A percentile compares a stretch with the other conserved stretches of the same genome.
phyloP scores from a whole-genome alignment of 2,797 vertebrate species.

The Coregonus sp. region DNA sequence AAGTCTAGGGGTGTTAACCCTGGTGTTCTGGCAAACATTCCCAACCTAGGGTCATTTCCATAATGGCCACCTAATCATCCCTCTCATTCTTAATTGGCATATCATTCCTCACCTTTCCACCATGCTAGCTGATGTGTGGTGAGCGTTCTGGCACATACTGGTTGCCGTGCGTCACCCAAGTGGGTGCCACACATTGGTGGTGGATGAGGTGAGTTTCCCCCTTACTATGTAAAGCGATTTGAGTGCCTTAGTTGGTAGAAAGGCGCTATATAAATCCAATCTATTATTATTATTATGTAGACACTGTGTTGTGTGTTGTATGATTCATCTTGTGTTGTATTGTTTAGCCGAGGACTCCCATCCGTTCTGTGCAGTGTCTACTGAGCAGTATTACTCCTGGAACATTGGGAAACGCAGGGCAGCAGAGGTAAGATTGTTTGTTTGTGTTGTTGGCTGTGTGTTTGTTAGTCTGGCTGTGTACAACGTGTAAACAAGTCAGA shows the following conservation, averaged over 20 bases:
- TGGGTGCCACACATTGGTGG: too few species aligned
- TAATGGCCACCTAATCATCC: too few species aligned
- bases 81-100: background rate
- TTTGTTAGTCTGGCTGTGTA: background rate
- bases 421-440: constrained; percentile 70
- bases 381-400: constrained; percentile 95
- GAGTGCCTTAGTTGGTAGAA: background rate
- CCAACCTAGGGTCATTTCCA: background rate
- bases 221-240: too few species aligned
- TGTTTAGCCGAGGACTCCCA: constrained; percentile 83
- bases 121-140: background rate
- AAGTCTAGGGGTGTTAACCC: background rate
- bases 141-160: too few species aligned
- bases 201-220: too few species aligned
- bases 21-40: too few species aligned
- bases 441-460: background rate
- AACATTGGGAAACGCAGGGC: constrained; percentile 97
- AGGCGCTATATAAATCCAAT: too few species aligned
- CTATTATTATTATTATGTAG: background rate
- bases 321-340: constrained; percentile 9
- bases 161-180: too few species aligned
- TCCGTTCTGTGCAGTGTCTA: constrained; percentile 89
- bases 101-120: background rate
- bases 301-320: background rate
- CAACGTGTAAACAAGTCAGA: background rate